Conservation (phyloP, 2,113 vertebrate species). For the Microcebus jonahi region DNA sequence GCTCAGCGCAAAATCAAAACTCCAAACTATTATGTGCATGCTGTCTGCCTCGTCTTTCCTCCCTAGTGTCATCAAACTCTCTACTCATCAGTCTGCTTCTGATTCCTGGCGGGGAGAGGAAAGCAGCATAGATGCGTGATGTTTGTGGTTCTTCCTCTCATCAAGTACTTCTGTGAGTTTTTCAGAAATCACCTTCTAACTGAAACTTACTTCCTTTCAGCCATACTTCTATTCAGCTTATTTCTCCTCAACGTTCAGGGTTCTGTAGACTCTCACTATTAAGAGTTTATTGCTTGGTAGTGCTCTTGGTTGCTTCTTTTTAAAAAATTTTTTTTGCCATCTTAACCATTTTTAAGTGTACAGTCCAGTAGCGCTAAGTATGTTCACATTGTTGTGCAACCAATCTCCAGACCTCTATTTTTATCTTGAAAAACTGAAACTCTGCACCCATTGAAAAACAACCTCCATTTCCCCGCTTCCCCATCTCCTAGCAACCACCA, state of each 20-base stretch:
- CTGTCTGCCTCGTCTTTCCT: background rate
- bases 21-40: background rate
- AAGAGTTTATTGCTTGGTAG: background rate
- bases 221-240: background rate
- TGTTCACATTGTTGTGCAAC: background rate
- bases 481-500: background rate
- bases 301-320: background rate
- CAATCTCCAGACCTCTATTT: background rate
- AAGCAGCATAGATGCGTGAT: background rate
- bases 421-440: background rate
- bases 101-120: background rate
- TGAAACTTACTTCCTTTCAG: background rate
- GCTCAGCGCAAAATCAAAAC: background rate
- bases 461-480: background rate
- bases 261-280: background rate
- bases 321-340: background rate
- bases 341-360: background rate
- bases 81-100: background rate
- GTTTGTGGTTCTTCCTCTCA: background rate
- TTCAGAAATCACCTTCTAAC: background rate
- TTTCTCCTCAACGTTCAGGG: background rate
- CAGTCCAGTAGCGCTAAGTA: background rate
- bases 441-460: background rate
- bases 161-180: background rate
- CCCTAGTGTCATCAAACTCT: background rate